Conservation (phyloP, 2,888 invertebrate genomes). For the Ptilodon capucinus region DNA sequence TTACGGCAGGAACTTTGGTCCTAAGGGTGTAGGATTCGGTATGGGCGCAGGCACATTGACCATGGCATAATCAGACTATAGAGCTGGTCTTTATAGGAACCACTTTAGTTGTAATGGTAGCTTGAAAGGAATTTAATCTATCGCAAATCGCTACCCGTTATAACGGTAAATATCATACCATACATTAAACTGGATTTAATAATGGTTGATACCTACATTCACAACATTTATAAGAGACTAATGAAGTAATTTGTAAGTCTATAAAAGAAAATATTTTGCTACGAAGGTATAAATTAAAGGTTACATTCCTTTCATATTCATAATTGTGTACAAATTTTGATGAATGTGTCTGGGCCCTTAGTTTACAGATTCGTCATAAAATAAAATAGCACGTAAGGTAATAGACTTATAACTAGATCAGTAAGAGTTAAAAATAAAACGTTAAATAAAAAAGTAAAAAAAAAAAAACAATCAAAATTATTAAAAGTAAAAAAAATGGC, state of each 20-base stretch:
- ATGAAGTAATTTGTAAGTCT: conserved; percentile 52
- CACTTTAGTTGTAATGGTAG: conserved; percentile 58
- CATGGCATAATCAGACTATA: conserved; percentile 87
- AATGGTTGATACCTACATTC: conserved; percentile 71
- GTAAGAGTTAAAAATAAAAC: conserved; percentile 54
- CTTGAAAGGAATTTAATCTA: conserved; percentile 73
- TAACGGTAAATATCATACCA: conserved; percentile 68
- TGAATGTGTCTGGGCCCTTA: conserved; percentile 82
- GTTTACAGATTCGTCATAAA: conserved; percentile 81
- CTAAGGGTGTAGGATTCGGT: conserved; percentile 95
- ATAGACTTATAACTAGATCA: conserved; percentile 68
- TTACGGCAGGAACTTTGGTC: conserved; percentile 93
- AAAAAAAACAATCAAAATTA: conserved; percentile 41
- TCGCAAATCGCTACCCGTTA: conserved; percentile 60
- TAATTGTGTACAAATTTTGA: conserved; percentile 72
- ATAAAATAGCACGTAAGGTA: conserved; percentile 69
- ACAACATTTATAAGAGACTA: conserved; percentile 61
- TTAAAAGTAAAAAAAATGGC: conserved; percentile 56
- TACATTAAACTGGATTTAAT: conserved; percentile 81
- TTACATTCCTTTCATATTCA: conserved; percentile 79
- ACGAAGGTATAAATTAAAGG: conserved; percentile 80
- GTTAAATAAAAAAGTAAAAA: conserved; percentile 39
- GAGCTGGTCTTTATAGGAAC: conserved; percentile 76
- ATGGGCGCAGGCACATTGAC: conserved; percentile 95
- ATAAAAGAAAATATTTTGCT: conserved; percentile 71